Evolutionary conservation across 1,140 invertebrate species (phyloP).

Genomic region (Campodea augens): DNA sequence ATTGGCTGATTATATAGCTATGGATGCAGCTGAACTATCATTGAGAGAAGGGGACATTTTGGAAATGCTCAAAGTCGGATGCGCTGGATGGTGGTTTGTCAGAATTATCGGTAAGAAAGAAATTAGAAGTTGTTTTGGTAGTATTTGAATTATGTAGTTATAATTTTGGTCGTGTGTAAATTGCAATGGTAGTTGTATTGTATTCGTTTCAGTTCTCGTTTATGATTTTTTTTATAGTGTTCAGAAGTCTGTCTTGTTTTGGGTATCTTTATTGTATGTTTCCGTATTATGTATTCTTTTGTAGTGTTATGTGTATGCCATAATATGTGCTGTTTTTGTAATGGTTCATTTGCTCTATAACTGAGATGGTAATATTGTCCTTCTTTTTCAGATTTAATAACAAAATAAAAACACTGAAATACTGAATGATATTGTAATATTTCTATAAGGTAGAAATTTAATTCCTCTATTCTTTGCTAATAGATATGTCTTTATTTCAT

Average conservation of each 20-base stretch:
- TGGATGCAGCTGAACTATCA: constrained; percentile 70
- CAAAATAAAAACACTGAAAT: background rate
- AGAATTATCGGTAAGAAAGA: constrained; percentile 46
- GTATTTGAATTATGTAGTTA: constrained; percentile 1
- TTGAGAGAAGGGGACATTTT: constrained; percentile 72
- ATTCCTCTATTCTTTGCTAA: no score
- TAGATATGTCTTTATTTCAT: no score
- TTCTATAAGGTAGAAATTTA: background rate
- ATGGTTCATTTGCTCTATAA: constrained; percentile 1
- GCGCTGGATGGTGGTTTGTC: constrained; percentile 92
- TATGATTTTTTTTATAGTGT: constrained; percentile 1
- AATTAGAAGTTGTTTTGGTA: constrained; percentile 3
- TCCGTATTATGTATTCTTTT: no score
- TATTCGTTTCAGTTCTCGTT: background rate
- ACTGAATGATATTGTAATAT: background rate
- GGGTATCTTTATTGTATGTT: background rate
- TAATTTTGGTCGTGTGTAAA: background rate
- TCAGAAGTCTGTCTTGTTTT: background rate
- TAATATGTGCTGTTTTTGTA: background rate
- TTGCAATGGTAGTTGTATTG: background rate
- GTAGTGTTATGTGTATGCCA: no score
- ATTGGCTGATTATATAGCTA: constrained; percentile 74
- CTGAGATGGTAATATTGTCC: constrained; percentile 2
- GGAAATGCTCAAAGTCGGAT: constrained; percentile 73
- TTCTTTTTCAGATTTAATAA: background rate